Evolutionary conservation across 2,888 invertebrate species (phyloP).

Genomic region (Thecocarcelia acutangulata): DNA sequence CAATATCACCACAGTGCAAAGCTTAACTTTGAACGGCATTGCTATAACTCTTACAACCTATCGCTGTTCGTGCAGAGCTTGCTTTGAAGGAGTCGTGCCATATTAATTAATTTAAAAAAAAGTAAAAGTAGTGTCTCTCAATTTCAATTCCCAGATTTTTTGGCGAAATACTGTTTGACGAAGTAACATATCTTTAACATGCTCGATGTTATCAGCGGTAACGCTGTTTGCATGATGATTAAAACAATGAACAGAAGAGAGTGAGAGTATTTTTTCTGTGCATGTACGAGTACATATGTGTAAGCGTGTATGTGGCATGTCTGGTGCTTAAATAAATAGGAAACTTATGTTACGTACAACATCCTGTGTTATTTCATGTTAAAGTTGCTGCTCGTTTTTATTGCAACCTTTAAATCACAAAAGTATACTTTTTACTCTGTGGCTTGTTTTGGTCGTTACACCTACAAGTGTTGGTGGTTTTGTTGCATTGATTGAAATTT

Average conservation of each 20-base stretch:
- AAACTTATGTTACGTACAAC: constrained; percentile 51
- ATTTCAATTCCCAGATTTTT: too few species aligned
- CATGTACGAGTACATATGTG: too few species aligned
- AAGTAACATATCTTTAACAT: too few species aligned
- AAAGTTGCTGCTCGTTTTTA: neutral
- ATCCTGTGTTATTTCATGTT: constrained; percentile 20
- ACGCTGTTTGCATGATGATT: neutral
- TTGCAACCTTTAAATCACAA: constrained; percentile 37
- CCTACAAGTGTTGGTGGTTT: constrained; percentile 66
- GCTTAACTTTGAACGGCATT: too few species aligned
- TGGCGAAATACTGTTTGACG: too few species aligned
- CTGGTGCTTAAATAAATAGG: constrained; percentile 22
- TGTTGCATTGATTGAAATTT: constrained; percentile 56
- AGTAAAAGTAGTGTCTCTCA: too few species aligned
- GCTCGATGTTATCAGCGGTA: too few species aligned
- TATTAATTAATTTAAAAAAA: too few species aligned
- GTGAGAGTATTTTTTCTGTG: neutral
- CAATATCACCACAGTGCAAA: too few species aligned
- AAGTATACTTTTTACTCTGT: constrained; percentile 18
- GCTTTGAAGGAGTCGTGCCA: too few species aligned
- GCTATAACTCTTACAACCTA: too few species aligned
- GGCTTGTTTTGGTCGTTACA: constrained; percentile 35
- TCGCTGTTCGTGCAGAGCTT: too few species aligned
- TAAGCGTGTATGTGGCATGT: neutral
- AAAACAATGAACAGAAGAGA: neutral